Percentiles rank a stretch among this genome's conserved stretches.
phyloP scores from a whole-genome alignment of 2,888 invertebrate genomes.

The Mythimna ferrago region DNA sequence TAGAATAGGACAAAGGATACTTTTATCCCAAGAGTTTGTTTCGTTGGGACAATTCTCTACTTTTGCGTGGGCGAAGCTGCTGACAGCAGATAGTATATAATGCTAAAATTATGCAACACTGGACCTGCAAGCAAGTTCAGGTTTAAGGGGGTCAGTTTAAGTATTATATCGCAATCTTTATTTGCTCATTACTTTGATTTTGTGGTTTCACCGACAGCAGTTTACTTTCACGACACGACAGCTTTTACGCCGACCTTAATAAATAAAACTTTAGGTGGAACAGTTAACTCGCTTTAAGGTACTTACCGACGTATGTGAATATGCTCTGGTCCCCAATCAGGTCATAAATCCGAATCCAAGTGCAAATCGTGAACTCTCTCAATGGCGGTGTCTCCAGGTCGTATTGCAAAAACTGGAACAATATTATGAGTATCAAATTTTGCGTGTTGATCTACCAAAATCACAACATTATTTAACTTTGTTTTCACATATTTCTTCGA shows the following conservation, averaged over 20 bases:
- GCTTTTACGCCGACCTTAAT: constrained; percentile 44
- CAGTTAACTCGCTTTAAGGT: constrained; percentile 1
- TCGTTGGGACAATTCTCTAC: too few species aligned
- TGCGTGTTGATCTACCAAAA: neutral
- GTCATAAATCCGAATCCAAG: constrained; percentile 94
- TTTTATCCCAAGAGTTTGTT: too few species aligned
- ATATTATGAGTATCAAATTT: constrained; percentile 11
- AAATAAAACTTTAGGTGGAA: constrained; percentile 13
- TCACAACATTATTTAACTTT: constrained; percentile 22
- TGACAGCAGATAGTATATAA: neutral
- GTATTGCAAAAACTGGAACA: constrained; percentile 91
- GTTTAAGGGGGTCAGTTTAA: constrained; percentile 75
- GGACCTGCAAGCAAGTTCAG: constrained; percentile 70
- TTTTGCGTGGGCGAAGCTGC: too few species aligned
- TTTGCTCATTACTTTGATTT: constrained; percentile 73
- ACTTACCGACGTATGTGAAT: constrained; percentile 85
- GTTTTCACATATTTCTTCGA: constrained; percentile 4
- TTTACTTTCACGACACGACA: constrained; percentile 60
- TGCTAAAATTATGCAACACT: constrained; percentile 68
- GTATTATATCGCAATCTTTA: constrained; percentile 71
- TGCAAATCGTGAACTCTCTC: constrained; percentile 95
- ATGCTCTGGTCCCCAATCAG: constrained; percentile 79
- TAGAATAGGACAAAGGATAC: too few species aligned
- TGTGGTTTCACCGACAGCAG: constrained; percentile 45
- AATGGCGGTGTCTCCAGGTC: constrained; percentile 93